These are phyloP conservation scores for Oreocharis arfaki DNA, from an alignment of 2,113 vertebrate species.

Conservation along the genomic window DNA sequence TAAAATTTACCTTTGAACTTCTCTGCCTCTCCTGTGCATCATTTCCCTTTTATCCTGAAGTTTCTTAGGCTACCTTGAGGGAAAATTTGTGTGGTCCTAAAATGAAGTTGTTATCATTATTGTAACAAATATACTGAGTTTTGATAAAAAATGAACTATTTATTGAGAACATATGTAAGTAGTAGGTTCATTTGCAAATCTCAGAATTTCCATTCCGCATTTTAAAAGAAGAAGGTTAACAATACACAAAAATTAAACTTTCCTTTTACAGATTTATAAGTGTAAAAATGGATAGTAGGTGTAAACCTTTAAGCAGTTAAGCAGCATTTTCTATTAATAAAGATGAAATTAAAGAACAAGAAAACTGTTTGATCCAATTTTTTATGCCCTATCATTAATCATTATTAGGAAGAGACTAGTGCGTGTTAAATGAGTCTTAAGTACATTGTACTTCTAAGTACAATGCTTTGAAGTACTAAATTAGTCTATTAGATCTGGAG, in stretches of 20 bases:
- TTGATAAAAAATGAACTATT: background rate
- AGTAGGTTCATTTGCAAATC: background rate
- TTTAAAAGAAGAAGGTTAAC: background rate
- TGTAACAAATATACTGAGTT: background rate
- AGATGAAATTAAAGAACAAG: constrained; percentile 38
- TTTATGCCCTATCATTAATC: constrained; percentile 38
- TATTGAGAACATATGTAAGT: background rate
- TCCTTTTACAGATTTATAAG: background rate
- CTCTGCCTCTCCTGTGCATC: background rate
- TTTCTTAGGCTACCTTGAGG: background rate
- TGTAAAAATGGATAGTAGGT: background rate
- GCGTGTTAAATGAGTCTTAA: constrained; percentile 5
- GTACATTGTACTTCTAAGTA: too few species aligned
- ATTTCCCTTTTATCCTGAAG: background rate
- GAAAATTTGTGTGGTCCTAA: background rate
- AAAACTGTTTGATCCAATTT: constrained; percentile 28
- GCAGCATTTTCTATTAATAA: constrained; percentile 28
- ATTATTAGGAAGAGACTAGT: constrained; percentile 8
- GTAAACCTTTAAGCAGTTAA: constrained; percentile 24
- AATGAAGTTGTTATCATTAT: background rate
- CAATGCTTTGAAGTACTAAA: constrained; percentile 31
- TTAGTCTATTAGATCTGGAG: constrained; percentile 6
- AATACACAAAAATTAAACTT: background rate
- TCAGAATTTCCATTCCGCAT: background rate
- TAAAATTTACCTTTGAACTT: background rate